A percentile compares a stretch with the other conserved stretches of the same genome.
Evolutionary conservation across 2,797 vertebrate genomes (phyloP).

Genomic region (Enteromius unitaeniatus): DNA sequence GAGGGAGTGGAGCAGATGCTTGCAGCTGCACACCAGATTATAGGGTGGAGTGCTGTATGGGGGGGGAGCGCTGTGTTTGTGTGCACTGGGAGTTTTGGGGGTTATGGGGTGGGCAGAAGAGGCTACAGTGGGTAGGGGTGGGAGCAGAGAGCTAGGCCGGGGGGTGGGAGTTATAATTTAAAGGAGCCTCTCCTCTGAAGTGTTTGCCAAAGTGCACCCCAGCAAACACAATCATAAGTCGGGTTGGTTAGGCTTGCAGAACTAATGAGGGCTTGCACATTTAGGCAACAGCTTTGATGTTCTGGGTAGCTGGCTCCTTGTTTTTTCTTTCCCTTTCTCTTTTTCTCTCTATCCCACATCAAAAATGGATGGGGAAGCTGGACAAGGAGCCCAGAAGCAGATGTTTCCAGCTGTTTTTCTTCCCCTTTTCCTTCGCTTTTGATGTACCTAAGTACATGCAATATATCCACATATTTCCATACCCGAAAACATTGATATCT

Average conservation of each 20-base stretch:
- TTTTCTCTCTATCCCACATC: constrained; percentile 82
- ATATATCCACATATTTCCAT: constrained; percentile 72
- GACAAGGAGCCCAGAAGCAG: constrained; percentile 80
- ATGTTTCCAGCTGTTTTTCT: constrained; percentile 82
- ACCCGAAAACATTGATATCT: neutral
- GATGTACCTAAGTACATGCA: constrained; percentile 43
- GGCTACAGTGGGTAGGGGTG: constrained; percentile 75
- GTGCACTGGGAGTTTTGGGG: constrained; percentile 62
- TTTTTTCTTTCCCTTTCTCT: constrained; percentile 79
- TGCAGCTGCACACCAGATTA: constrained; percentile 86
- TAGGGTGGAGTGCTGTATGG: constrained; percentile 77
- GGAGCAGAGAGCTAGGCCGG: constrained; percentile 57
- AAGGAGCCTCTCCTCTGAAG: constrained; percentile 83
- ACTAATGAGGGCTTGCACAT: constrained; percentile 84
- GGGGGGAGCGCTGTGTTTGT: constrained; percentile 60
- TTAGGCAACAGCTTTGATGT: constrained; percentile 83
- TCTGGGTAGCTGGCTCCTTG: constrained; percentile 84
- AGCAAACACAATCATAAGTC: constrained; percentile 85
- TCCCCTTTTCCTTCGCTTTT: constrained; percentile 60
- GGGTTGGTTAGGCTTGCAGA: constrained; percentile 83
- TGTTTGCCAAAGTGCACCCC: constrained; percentile 83
- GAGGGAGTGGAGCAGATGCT: constrained; percentile 77
- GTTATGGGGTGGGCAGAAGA: constrained; percentile 68
- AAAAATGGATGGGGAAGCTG: constrained; percentile 77
- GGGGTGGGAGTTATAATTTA: constrained; percentile 79